Base-by-base conservation (phyloP, 1,140 invertebrate species). In the Solen grandis region DNA sequence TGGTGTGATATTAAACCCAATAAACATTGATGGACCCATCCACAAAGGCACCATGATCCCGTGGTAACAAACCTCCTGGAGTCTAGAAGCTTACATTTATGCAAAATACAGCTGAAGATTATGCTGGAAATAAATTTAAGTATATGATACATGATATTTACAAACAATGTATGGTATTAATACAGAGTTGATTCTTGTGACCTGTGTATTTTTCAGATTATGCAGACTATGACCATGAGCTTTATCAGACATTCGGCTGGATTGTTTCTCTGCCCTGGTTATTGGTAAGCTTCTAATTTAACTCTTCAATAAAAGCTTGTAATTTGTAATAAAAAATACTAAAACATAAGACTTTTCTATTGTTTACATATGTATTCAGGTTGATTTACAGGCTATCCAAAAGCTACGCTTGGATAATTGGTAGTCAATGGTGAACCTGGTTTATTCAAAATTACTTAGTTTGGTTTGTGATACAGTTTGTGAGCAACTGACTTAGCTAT, bases 241-340 rank as follows among this genome's bases (percentile, higher is more conserved):
- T 81, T 10, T 79, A 85, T 13, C 82, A 84, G 72, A 85, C 84
- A n/a, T 66, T 88, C 60, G 69, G 77, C 22, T 90, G 87, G 87
- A 86, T 90, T 3, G 25, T 86, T 10, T 85, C 87, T 16, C 59
- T 90, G 14, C 86, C 87, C 46, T 90, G 89, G 89, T 72, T 90
- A 79, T 76, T 84, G 25, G 89, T 90, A 85, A 86, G 84, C 83
- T 16, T 54, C 55, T 27, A 41, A 5, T 22, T 5, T 41, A 29
- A 36, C 1, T 35, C 54, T 46, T 29, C 14, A 16, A 5, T 59
- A 38, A 16, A 70, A 13, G 5, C 13, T 8, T 29, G n/a, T n/a
- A n/a, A n/a, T 38, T n/a, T 41, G 27, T 25, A 19, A 22, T 16
- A 22, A 38, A 38, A 33, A 29, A 19, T 25, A 10, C 25, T 14